Evolutionary conservation across 2,888 invertebrate species (phyloP).

Genomic region (Tetanocera ferruginea): DNA sequence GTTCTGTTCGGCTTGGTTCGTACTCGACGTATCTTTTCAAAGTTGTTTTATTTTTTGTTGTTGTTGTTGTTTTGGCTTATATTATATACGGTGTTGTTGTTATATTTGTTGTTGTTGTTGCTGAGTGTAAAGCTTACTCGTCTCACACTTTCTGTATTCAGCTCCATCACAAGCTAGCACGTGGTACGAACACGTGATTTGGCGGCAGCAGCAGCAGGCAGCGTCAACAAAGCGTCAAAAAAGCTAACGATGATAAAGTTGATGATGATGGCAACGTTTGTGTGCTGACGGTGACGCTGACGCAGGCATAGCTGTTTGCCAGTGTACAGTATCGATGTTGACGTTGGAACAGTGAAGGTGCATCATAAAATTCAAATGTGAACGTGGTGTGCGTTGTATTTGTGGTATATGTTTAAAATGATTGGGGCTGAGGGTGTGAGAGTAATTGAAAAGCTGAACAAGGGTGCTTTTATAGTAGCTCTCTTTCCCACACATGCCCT

Average conservation of each 20-base stretch:
- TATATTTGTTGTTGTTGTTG: not conserved
- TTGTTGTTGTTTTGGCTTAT: too few species aligned
- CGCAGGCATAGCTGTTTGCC: not conserved
- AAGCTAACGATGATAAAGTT: not conserved
- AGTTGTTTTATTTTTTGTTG: not conserved
- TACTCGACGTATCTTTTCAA: not conserved
- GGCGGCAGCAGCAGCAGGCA: constrained; percentile 1
- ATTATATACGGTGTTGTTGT: too few species aligned
- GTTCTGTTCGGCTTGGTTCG: not conserved
- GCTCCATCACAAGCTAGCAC: constrained; percentile 39
- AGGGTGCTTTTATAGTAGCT: too few species aligned
- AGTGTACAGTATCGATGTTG: too few species aligned
- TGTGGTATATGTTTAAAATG: not conserved
- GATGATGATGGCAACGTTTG: constrained; percentile 42
- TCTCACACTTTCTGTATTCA: not conserved
- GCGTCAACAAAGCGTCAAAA: constrained; percentile 11
- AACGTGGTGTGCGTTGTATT: not conserved
- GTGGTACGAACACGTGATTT: constrained; percentile 47
- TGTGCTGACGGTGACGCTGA: not conserved
- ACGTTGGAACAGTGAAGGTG: not conserved
- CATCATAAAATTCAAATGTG: not conserved
- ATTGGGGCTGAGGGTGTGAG: not conserved
- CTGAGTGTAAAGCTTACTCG: not conserved
- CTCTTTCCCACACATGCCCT: too few species aligned
- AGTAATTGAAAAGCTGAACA: not conserved